These are phyloP conservation scores for Bathynomus jamesi DNA, from an alignment of 1,140 invertebrate genomes.

Conservation along the genomic window DNA sequence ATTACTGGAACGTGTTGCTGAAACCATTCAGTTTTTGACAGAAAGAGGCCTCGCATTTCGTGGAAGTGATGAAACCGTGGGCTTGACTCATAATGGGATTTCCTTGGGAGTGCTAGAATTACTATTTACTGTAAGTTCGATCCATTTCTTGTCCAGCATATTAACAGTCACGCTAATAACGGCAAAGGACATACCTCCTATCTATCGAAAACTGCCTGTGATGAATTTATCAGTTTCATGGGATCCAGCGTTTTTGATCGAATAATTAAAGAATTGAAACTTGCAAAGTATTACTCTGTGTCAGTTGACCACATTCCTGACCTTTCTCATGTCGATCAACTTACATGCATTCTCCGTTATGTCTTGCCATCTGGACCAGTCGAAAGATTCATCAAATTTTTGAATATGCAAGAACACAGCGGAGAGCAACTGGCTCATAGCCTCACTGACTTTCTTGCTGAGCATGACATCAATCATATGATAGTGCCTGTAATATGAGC, in stretches of 20 bases:
- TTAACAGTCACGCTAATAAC: not conserved
- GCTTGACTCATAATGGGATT: not conserved
- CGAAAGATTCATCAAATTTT: not conserved
- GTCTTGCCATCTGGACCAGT: not conserved
- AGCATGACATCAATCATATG: not conserved
- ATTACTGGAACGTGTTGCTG: not conserved
- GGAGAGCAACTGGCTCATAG: not conserved
- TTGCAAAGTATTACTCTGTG: not conserved
- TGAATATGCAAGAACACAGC: not conserved
- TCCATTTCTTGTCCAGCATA: not conserved
- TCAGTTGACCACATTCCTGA: not conserved
- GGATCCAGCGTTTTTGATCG: not conserved
- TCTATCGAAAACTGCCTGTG: not conserved
- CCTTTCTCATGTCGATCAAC: not conserved
- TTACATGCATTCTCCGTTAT: not conserved
- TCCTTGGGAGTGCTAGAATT: not conserved
- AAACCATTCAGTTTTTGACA: not conserved
- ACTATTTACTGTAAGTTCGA: not conserved
- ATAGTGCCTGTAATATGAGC: not conserved
- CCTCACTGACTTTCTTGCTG: not conserved
- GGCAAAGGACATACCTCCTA: not conserved
- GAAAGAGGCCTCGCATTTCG: not conserved
- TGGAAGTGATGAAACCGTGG: not conserved
- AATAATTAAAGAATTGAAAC: not conserved
- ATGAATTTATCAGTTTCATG: not conserved